A percentile compares a stretch with the other conserved stretches of the same genome.
phyloP scores from a whole-genome alignment of 2,797 vertebrate species.

The Crax fasciolata region DNA sequence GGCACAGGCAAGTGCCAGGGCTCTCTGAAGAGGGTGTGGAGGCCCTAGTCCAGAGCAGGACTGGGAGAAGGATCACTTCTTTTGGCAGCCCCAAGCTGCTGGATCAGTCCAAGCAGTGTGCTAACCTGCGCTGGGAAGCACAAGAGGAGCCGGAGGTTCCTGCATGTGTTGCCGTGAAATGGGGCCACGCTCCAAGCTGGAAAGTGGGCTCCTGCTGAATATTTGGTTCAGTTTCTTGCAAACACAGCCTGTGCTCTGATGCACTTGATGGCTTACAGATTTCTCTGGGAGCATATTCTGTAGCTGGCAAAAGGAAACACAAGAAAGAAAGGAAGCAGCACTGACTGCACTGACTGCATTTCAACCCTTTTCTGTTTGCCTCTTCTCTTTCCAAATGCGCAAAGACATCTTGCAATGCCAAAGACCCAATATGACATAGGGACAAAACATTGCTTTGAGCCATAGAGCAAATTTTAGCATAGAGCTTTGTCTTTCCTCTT shows the following conservation, averaged over 20 bases:
- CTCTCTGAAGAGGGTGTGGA: background rate
- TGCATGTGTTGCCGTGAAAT: background rate
- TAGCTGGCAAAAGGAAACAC: conserved; percentile 25
- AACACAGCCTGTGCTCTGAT: background rate
- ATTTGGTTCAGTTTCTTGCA: background rate
- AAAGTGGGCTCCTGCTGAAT: background rate
- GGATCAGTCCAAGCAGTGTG: background rate
- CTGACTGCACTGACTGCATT: background rate
- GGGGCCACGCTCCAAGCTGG: background rate
- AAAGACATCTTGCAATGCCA: background rate
- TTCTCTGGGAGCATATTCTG: conserved; percentile 14
- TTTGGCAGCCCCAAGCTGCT: background rate
- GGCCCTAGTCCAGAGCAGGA: background rate
- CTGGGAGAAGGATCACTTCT: background rate
- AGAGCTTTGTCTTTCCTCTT: background rate
- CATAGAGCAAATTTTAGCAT: background rate
- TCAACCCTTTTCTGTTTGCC: background rate
- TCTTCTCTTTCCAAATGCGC: background rate
- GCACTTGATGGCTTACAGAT: conserved; percentile 42
- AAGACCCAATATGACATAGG: accelerated
- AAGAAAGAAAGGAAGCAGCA: background rate
- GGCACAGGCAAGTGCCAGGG: background rate
- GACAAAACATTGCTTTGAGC: accelerated
- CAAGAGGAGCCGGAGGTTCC: background rate
- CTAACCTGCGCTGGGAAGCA: background rate